A percentile compares a stretch with the other conserved stretches of the same genome.
Evolutionary conservation across 2,888 invertebrate species (phyloP).

Genomic region (Mesochorus sp.): DNA sequence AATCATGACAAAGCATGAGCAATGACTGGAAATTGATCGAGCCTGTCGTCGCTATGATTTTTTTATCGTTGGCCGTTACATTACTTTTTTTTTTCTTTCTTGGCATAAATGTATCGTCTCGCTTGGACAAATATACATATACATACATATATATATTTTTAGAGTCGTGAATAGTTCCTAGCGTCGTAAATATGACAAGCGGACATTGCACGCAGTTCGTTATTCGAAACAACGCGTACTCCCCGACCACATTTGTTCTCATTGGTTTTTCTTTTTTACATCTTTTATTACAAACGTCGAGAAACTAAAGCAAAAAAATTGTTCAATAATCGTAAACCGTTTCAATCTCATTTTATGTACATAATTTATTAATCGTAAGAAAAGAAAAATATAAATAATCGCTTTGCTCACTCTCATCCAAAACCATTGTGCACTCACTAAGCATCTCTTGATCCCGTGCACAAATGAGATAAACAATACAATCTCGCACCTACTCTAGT

Average conservation of each 20-base stretch:
- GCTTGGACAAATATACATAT: constrained; percentile 65
- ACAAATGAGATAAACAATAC: not conserved
- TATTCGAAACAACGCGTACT: constrained; percentile 25
- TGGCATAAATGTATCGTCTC: constrained; percentile 50
- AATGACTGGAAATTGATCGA: constrained; percentile 33
- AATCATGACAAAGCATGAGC: constrained; percentile 61
- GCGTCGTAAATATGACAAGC: constrained; percentile 33
- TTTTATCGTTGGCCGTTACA: constrained; percentile 31
- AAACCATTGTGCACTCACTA: constrained; percentile 3
- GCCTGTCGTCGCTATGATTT: constrained; percentile 35
- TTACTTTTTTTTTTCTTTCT: not conserved
- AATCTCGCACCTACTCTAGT: not conserved
- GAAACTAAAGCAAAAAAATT: constrained; percentile 5
- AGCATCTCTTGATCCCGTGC: not conserved
- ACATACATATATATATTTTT: constrained; percentile 39
- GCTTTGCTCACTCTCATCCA: constrained; percentile 20
- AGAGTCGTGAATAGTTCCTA: constrained; percentile 41
- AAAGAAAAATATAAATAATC: not conserved
- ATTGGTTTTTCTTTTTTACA: constrained; percentile 53
- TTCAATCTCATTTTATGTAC: constrained; percentile 37
- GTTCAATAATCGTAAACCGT: constrained; percentile 23
- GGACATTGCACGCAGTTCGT: constrained; percentile 14
- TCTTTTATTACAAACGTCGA: constrained; percentile 44
- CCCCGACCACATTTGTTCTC: constrained; percentile 51
- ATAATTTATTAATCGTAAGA: constrained; percentile 5